Conservation (phyloP, 1,140 invertebrate species). For the Diabrotica undecimpunctata region DNA sequence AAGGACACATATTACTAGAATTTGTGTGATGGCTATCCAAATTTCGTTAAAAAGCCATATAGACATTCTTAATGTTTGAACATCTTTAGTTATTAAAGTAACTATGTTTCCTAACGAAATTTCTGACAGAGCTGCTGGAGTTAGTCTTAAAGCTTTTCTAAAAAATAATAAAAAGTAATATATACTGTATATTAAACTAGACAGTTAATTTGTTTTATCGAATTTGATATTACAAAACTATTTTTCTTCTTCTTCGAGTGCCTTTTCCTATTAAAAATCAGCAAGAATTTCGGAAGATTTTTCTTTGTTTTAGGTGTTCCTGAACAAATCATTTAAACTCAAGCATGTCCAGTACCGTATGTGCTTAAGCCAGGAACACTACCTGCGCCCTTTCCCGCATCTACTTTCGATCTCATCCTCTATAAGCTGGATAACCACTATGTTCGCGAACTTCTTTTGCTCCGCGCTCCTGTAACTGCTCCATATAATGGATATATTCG, state of each 20-base stretch:
- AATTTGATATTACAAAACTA: not conserved
- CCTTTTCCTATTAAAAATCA: no score
- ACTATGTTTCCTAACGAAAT: constrained; percentile 82
- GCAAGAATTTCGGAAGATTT: no score
- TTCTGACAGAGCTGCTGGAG: constrained; percentile 67
- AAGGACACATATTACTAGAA: constrained; percentile 69
- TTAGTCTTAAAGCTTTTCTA: constrained; percentile 70
- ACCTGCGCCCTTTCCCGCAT: no score
- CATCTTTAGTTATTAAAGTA: constrained; percentile 85
- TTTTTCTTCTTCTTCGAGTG: not conserved
- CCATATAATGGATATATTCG: no score
- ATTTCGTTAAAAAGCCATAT: constrained; percentile 69
- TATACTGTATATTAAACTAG: not conserved
- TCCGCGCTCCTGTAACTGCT: no score
- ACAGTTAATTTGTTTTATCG: not conserved
- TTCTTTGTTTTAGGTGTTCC: no score
- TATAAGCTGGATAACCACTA: no score
- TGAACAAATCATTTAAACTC: not conserved
- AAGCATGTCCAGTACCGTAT: not conserved
- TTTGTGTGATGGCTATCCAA: constrained; percentile 79
- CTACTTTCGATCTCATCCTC: no score
- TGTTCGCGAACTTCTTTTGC: no score
- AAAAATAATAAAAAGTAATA: not conserved
- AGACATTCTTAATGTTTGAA: constrained; percentile 66
- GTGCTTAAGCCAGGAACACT: not conserved